These are phyloP conservation scores for Cebidichthys violaceus DNA, from an alignment of 2,113 vertebrate genomes.

Conservation along the genomic window DNA sequence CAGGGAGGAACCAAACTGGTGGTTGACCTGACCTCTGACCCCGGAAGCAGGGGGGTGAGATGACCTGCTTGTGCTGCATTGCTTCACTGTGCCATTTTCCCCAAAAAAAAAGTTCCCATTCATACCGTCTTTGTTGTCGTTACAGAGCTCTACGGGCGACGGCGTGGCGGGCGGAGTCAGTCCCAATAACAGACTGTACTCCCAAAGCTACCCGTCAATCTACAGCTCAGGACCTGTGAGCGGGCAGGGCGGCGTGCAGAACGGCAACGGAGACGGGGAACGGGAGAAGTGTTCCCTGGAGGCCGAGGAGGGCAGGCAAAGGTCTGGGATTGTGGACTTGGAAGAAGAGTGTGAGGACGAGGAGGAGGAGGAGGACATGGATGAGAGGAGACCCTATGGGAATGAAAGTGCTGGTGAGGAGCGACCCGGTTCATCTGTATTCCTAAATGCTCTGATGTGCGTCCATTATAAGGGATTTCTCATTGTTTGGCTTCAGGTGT, in stretches of 20 bases:
- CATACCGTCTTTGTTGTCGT: neutral
- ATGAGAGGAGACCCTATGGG: conserved; percentile 78
- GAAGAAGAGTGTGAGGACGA: conserved; percentile 82
- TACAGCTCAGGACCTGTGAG: conserved; percentile 72
- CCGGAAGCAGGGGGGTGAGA: conserved; percentile 72
- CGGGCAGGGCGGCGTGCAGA: conserved; percentile 62
- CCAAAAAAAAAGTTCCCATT: neutral
- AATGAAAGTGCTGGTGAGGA: conserved; percentile 83
- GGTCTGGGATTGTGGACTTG: conserved; percentile 76
- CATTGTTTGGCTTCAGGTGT: conserved; percentile 80
- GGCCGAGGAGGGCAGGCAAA: conserved; percentile 68
- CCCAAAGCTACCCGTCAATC: conserved; percentile 88
- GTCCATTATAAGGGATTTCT: neutral
- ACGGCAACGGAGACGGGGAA: conserved; percentile 72
- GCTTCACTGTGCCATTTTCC: neutral
- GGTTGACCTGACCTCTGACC: conserved; percentile 69
- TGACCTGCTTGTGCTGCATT: neutral
- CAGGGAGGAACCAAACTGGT: conserved; percentile 66
- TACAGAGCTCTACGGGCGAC: conserved; percentile 73
- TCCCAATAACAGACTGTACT: conserved; percentile 79
- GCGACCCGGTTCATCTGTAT: rapidly evolving
- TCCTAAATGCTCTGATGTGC: neutral
- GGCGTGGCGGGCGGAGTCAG: conserved; percentile 70
- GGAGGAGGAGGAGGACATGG: conserved; percentile 80
- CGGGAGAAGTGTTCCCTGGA: conserved; percentile 66